Evolutionary conservation across 64 coral and sea anemone species (phyloP), one percentile per base, ranked within the genome.

Genomic region (Montipora capricornis): DNA sequence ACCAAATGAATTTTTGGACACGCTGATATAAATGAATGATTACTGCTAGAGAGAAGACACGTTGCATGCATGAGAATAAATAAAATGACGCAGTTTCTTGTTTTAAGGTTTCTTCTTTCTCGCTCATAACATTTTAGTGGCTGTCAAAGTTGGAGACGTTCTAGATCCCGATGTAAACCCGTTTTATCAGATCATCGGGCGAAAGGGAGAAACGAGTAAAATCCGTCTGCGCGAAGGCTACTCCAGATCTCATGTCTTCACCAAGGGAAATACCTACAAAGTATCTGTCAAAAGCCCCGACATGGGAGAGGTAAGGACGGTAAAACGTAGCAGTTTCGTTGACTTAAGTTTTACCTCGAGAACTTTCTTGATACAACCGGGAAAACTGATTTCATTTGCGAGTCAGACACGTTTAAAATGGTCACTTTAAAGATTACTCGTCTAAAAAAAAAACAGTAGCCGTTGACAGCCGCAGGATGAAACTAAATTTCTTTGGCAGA

Each of bases 151-250:
- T 13, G 93, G 93, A 20, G 95, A 97, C 5, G 95, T 97, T 50
- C 52, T 91, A 45, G 89, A 97, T 49, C 95, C 95, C 6, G 80
- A 89, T 74, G 89, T 94, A 14, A 97, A 92, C 15, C 95, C 95
- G 75, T 97, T 91, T 73, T 97, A 90, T 69, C 88, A 94, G 83
- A 94, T 97, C 60, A 87, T 85, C 64, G 95, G 95, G 45, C 73
- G 58, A 87, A 73, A 94, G 15, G 95, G 89, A 19, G 93, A 97
- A 83, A 97, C 95, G 17, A 84, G 84, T 58, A 97, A 92, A 55
- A 97, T 97, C 62, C 84, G 89, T 22, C 94, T 97, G 16, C 95
- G 95, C 22, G 95, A 97, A 58, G 95, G 95, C 64, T 97, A 97
- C 73, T 90, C 92, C 2, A 73, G 49, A 9, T 87, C 61, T 16